Conservation (phyloP, 2,888 invertebrate genomes). For the Mythimna albipuncta region DNA sequence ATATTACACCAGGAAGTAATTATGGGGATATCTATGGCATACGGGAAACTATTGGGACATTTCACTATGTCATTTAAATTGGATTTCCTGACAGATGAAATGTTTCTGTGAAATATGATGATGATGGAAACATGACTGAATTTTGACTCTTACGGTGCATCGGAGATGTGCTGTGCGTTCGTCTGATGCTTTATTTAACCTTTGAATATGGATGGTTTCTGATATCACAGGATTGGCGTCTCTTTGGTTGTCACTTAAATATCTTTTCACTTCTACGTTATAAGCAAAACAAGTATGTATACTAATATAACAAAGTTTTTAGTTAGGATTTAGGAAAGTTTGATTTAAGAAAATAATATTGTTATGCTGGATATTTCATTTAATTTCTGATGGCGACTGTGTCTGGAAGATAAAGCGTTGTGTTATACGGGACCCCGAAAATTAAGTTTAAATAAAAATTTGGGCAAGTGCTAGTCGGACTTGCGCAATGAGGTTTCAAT, state of each 20-base stretch:
- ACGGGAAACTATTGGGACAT: constrained; percentile 4
- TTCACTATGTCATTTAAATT: constrained; percentile 43
- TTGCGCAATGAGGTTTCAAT: no score
- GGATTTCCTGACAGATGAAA: constrained; percentile 21
- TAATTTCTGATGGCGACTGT: no score
- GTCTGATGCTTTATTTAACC: neutral
- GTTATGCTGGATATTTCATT: no score
- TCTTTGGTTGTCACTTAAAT: neutral
- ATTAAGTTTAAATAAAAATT: no score
- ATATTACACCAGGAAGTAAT: constrained; percentile 29
- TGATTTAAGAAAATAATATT: no score
- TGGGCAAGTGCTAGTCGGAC: no score
- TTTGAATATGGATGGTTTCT: neutral
- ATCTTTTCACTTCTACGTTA: neutral
- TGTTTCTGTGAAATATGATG: neutral
- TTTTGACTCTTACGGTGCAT: neutral
- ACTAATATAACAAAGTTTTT: no score
- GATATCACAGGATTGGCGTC: neutral
- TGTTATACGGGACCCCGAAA: no score
- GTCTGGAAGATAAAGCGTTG: no score
- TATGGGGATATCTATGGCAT: constrained; percentile 27
- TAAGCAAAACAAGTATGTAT: neutral
- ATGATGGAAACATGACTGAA: constrained; percentile 6
- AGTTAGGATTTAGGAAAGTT: no score
- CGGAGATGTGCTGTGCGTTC: neutral